Evolutionary conservation across 2,113 vertebrate genomes (phyloP).

Genomic region (Callithrix jacchus): DNA sequence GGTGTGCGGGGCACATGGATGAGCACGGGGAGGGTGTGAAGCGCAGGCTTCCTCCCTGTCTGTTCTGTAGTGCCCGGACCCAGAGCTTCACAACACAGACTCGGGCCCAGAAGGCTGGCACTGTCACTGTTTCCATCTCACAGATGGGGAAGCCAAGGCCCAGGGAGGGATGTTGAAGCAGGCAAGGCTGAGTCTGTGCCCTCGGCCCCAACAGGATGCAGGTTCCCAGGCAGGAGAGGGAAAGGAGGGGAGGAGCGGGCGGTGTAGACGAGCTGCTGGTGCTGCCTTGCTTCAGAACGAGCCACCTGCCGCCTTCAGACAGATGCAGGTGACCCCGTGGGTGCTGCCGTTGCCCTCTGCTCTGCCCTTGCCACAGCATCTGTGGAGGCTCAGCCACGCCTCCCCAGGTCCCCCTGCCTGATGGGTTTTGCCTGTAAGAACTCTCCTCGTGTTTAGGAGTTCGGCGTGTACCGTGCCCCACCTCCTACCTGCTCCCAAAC

Average conservation of each 20-base stretch:
- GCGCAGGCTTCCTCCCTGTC: background rate
- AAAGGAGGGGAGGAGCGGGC: background rate
- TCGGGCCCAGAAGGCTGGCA: background rate
- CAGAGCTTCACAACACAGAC: background rate
- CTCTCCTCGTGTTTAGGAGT: background rate
- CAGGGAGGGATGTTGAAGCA: background rate
- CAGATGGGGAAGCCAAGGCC: background rate
- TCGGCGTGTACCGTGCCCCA: accelerated
- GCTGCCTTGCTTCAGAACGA: background rate
- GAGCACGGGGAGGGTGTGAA: background rate
- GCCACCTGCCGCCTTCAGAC: accelerated
- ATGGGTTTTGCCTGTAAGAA: background rate
- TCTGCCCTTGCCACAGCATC: background rate
- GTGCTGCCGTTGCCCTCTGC: background rate
- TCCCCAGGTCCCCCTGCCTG: too few relatives aligned
- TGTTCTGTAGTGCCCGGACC: background rate
- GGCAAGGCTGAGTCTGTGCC: background rate
- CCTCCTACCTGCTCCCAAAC: background rate
- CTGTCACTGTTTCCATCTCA: background rate
- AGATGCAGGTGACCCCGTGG: background rate
- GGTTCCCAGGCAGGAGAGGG: background rate
- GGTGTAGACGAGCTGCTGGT: background rate
- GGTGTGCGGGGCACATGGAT: background rate
- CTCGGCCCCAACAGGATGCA: background rate
- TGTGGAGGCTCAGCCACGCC: background rate